Base-by-base conservation (phyloP, 2,113 vertebrate genomes). In the Sakesphorus luctuosus region DNA sequence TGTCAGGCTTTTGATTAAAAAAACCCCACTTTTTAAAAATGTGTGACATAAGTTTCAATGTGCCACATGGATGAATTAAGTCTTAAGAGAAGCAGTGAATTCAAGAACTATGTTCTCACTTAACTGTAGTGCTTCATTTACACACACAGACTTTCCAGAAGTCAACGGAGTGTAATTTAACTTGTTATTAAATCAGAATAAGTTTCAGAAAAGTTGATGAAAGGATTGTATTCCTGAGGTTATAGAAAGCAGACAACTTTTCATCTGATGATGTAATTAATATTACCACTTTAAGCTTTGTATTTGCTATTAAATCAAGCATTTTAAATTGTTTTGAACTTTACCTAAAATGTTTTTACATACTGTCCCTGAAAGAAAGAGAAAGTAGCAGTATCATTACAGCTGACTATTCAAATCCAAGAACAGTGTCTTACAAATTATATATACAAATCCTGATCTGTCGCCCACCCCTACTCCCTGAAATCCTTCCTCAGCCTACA, bases 371-470 rank as follows among this genome's bases (percentile, higher is more conserved):
- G 40, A 67, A 96, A 91, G 83, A 87, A 87, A 83, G 58, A 68
- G 21, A 66, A 90, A 47, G 84, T 9, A 91, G 61, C 77, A 91
- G 11, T 94, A 94, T 96, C 91, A 91, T 93, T 96, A 95, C 82
- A 94, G 82, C 55, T 96, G 94, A 95, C 94, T 94, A 86, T 77
- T 94, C 79, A 94, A 80, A 91, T 55, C 73, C 84, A 89, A 77
- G 75, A 95, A 66, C 62, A 59, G 50, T 4, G 59, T 87, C 85
- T 91, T 44, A 85, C 94, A 94, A 93, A 96, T 96, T 96, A 95
- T 88, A 97, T 93, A 95, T 90, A 93, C 85, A 96, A 94, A 93
- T 68, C 71, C 63, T 71, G 79, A 97, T 88, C 87, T 84, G 75
- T 94, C 85, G 1, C 82, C 85, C 81, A 84, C 68, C 78, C 36